These are phyloP conservation scores for Pantelozetes paolii DNA, from an alignment of 2,888 invertebrate genomes.

Conservation along the genomic window DNA sequence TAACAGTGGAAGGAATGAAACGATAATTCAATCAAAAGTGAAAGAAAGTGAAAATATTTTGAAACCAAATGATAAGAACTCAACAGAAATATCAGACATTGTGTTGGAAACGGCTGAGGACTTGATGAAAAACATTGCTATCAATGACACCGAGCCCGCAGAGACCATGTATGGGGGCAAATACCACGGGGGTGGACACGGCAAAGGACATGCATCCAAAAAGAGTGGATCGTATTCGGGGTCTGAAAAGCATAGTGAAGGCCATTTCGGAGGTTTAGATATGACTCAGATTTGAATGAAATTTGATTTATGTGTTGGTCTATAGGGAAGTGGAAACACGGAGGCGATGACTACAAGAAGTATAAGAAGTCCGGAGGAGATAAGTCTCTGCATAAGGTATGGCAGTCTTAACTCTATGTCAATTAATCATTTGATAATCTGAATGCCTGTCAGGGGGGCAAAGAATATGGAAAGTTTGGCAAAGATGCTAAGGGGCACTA, in stretches of 20 bases:
- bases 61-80: background rate
- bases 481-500: conserved; percentile 31
- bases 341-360: conserved; percentile 25
- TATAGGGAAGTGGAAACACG: conserved; percentile 30
- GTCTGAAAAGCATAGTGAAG: conserved; percentile 10
- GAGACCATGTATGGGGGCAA: background rate
- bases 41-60: background rate
- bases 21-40: background rate
- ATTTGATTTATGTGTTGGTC: background rate
- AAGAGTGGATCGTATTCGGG: conserved; percentile 13
- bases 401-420: background rate
- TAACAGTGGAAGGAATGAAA: background rate
- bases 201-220: background rate
- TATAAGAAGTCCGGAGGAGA: conserved; percentile 21
- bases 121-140: background rate
- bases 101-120: background rate
- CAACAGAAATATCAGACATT: background rate
- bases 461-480: conserved; percentile 27
- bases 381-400: conserved; percentile 25
- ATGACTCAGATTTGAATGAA: background rate
- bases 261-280: conserved; percentile 13
- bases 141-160: conserved; percentile 14
- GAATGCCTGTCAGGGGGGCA: background rate
- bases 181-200: background rate
- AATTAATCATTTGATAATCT: background rate